Conservation (phyloP, 2,797 vertebrate genomes). For the Eleutherodactylus coqui region DNA sequence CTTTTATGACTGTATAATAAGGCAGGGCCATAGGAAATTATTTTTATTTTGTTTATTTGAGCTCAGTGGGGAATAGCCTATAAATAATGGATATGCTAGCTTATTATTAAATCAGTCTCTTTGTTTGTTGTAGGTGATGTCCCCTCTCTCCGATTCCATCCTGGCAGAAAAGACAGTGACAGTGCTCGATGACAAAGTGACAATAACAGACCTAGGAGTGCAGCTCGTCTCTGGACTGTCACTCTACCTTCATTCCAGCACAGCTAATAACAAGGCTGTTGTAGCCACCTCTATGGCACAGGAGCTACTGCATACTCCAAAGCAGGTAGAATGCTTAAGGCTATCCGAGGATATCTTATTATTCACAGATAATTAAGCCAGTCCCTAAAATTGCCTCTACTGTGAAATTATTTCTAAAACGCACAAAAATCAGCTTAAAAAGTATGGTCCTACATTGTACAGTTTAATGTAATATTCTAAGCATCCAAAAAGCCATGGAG, state of each 20-base stretch:
- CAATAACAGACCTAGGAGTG: constrained; percentile 89
- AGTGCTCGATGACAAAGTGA: constrained; percentile 93
- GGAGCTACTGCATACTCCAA: constrained; percentile 87
- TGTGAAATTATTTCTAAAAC: background rate
- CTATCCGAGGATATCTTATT: background rate
- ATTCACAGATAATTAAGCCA: background rate
- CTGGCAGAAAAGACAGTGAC: constrained; percentile 94
- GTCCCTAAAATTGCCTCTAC: background rate
- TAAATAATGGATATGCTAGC: constrained; percentile 61
- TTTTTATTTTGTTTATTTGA: constrained; percentile 50
- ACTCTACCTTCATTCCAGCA: constrained; percentile 85
- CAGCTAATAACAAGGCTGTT: constrained; percentile 83
- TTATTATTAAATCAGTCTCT: constrained; percentile 61
- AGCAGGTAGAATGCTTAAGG: constrained; percentile 81
- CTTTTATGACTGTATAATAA: constrained; percentile 42
- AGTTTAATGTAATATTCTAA: background rate
- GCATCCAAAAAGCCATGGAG: background rate
- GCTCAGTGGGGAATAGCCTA: constrained; percentile 38
- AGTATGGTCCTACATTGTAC: background rate
- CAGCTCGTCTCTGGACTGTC: constrained; percentile 92
- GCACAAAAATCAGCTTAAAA: background rate
- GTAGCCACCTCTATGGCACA: constrained; percentile 86
- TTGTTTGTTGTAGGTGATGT: constrained; percentile 83
- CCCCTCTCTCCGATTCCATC: constrained; percentile 94
- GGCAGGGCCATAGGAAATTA: constrained; percentile 36